Percentiles rank a stretch among this genome's conserved stretches.
Conservation (phyloP, 2,888 invertebrate genomes). For the Brenthis ino region DNA sequence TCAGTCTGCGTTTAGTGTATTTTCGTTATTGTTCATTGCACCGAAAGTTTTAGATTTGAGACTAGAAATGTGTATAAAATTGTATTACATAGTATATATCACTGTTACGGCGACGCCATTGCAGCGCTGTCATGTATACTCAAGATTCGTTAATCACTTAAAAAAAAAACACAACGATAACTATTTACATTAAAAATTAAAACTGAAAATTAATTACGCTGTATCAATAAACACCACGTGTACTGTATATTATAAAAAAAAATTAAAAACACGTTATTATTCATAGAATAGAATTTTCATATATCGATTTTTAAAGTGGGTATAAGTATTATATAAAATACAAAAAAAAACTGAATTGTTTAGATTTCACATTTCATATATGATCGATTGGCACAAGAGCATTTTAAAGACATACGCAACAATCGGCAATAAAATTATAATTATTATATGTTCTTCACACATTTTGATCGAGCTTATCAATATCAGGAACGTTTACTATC, state of each 20-base stretch:
- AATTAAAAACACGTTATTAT: too few relatives aligned
- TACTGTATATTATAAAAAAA: conserved; percentile 1
- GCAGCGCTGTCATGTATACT: conserved; percentile 31
- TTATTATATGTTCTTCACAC: conserved; percentile 29
- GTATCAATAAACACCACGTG: background rate
- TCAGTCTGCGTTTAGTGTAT: background rate
- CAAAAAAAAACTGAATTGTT: conserved; percentile 10
- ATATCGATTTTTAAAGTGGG: background rate
- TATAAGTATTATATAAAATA: conserved; percentile 2
- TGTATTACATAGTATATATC: background rate
- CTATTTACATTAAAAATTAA: too few relatives aligned
- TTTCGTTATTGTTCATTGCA: conserved; percentile 35
- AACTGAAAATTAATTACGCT: conserved; percentile 6
- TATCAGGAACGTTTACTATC: conserved; percentile 64
- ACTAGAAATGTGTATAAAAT: conserved; percentile 26
- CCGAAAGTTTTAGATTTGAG: conserved; percentile 29
- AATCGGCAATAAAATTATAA: conserved; percentile 36
- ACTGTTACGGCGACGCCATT: conserved; percentile 8
- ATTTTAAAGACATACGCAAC: conserved; percentile 18
- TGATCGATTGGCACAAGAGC: conserved; percentile 37
- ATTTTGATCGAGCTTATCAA: conserved; percentile 44
- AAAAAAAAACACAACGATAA: conserved; percentile 1
- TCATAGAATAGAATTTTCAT: too few relatives aligned
- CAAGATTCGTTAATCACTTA: conserved; percentile 22
- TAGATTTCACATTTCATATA: conserved; percentile 12